Conservation (phyloP, 2,113 vertebrate genomes). For the Rhabdomys dilectus region DNA sequence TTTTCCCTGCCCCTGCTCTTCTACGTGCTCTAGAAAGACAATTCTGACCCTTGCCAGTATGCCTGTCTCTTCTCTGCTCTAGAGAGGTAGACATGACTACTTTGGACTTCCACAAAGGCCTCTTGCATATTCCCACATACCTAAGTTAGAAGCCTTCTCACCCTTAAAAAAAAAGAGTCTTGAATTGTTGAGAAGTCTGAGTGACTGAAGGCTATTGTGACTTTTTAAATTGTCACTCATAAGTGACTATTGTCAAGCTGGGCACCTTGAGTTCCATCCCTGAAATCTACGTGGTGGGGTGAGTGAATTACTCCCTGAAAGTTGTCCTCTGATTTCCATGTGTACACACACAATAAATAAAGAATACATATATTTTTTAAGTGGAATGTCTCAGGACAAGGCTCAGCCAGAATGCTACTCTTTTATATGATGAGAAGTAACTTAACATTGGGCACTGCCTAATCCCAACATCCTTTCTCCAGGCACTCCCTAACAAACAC, state of each 20-base stretch:
- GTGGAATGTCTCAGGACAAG: not conserved
- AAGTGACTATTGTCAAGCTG: too few species aligned
- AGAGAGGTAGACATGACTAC: not conserved
- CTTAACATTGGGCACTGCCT: not conserved
- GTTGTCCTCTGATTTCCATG: not conserved
- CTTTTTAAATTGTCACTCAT: too few species aligned
- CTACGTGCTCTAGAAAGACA: not conserved
- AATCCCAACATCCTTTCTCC: not conserved
- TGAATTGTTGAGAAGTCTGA: not conserved
- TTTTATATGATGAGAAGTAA: not conserved
- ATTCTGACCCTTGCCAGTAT: not conserved
- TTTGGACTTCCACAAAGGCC: not conserved
- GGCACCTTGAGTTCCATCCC: not conserved
- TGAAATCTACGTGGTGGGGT: not conserved
- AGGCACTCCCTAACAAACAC: not conserved
- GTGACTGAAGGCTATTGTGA: not conserved
- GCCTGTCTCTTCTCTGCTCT: not conserved
- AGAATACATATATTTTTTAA: not conserved
- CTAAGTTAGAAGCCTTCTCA: not conserved
- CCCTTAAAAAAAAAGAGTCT: not conserved
- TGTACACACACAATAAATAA: not conserved
- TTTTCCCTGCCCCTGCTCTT: too few species aligned
- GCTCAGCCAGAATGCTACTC: not conserved
- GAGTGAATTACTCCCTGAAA: not conserved
- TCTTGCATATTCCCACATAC: not conserved